These are phyloP conservation scores for Xiphydria camelus DNA, from an alignment of 2,888 invertebrate species.

Conservation along the genomic window DNA sequence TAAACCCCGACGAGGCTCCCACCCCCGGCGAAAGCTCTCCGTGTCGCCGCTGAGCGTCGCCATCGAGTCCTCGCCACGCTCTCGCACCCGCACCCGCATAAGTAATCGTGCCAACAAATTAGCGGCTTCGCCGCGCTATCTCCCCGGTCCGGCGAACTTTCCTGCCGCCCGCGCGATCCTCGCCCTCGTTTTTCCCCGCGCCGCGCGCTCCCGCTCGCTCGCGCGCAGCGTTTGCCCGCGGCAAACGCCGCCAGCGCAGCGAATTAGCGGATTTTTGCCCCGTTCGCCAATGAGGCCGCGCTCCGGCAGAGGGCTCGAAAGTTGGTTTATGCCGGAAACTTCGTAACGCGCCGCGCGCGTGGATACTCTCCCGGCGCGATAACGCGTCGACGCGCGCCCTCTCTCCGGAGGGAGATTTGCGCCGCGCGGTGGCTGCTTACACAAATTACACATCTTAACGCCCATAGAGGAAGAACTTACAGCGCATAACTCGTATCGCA, in stretches of 20 bases:
- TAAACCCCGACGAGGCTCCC: no score
- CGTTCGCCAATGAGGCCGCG: slow-evolving; percentile 5
- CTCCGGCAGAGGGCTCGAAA: slow-evolving; percentile 12
- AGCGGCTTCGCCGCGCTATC: slow-evolving; percentile 20
- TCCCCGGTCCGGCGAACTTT: slow-evolving; percentile 16
- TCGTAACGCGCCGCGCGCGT: slow-evolving; percentile 15
- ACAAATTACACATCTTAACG: no score
- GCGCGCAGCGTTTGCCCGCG: slow-evolving; percentile 3
- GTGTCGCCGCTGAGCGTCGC: slow-evolving; percentile 10
- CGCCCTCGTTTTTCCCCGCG: slow-evolving; percentile 6
- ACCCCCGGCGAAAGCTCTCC: neutral
- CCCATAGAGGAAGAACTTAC: no score
- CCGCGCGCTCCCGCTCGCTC: neutral
- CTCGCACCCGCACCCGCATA: slow-evolving; percentile 15
- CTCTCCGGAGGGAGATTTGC: no score
- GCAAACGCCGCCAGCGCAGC: neutral
- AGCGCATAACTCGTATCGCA: no score
- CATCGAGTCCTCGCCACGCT: slow-evolving; percentile 21
- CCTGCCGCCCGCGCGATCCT: slow-evolving; percentile 3
- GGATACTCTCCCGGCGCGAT: slow-evolving; percentile 11
- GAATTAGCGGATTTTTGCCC: slow-evolving; percentile 20
- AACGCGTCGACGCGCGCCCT: slow-evolving; percentile 12
- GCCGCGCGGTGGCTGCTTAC: no score
- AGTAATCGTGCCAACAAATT: slow-evolving; percentile 28
- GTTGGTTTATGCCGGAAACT: slow-evolving; percentile 15